Evolutionary conservation across 2,888 invertebrate genomes (phyloP).

Genomic region (Hydrotaea diabolus): DNA sequence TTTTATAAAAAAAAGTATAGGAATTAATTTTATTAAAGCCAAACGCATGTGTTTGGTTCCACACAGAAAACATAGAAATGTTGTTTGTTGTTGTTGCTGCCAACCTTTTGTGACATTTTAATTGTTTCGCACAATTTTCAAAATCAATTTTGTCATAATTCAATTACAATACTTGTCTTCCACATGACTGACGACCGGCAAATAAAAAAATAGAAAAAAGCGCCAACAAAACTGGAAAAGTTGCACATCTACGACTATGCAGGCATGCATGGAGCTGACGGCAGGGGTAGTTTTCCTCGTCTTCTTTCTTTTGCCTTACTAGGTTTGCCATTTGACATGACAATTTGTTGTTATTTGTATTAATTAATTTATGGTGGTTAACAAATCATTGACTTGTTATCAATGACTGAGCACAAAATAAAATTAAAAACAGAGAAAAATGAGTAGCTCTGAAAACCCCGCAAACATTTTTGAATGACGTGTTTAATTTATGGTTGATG

Average conservation of each 20-base stretch:
- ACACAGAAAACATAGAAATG: too few species aligned
- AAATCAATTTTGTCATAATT: constrained; percentile 18
- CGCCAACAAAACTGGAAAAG: neutral
- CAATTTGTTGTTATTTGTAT: neutral
- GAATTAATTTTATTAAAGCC: too few species aligned
- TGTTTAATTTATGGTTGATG: neutral
- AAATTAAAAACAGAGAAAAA: too few species aligned
- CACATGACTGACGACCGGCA: neutral
- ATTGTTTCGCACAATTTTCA: constrained; percentile 25
- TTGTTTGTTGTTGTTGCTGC: neutral
- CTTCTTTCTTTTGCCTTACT: neutral
- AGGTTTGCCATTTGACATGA: neutral
- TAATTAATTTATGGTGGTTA: constrained; percentile 6
- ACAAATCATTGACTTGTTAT: constrained; percentile 12
- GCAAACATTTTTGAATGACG: neutral
- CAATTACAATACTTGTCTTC: constrained; percentile 19
- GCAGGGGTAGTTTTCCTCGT: too few species aligned
- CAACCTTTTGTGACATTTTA: constrained; percentile 14
- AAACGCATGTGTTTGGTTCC: too few species aligned
- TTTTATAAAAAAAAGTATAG: too few species aligned
- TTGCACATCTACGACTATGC: neutral
- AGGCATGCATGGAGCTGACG: too few species aligned
- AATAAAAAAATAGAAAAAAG: neutral
- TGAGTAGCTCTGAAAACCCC: neutral
- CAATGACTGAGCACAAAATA: neutral